A percentile compares a stretch with the other conserved stretches of the same genome.
phyloP scores from a whole-genome alignment of 2,888 invertebrate species.

The Drosophila greeni region DNA sequence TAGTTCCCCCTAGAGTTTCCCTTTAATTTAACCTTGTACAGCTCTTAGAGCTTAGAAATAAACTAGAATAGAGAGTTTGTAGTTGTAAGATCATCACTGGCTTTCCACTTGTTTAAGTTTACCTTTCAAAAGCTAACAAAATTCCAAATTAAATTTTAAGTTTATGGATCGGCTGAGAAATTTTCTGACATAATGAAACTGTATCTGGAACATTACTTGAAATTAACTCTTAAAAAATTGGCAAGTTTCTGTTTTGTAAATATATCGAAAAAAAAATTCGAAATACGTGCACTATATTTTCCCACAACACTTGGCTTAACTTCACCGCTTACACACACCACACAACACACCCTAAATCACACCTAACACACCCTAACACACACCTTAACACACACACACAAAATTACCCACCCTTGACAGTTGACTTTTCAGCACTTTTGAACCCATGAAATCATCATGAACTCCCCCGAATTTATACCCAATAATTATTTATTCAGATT shows the following conservation, averaged over 20 bases:
- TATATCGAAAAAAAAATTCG: not conserved
- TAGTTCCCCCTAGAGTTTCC: not conserved
- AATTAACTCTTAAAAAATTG: not conserved
- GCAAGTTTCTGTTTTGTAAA: not conserved
- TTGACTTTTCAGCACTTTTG: not conserved
- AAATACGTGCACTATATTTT: not conserved
- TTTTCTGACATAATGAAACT: not conserved
- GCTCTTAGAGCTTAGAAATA: constrained; percentile 8
- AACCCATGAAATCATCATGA: not conserved
- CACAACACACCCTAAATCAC: not conserved
- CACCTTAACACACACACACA: not conserved
- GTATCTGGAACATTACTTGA: not conserved
- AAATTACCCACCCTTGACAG: not conserved
- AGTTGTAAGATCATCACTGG: constrained; percentile 2
- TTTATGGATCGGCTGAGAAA: not conserved
- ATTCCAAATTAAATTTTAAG: constrained; percentile 2
- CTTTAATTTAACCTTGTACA: not conserved
- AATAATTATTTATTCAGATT: not conserved
- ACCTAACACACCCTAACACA: not conserved
- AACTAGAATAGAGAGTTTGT: not conserved
- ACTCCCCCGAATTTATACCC: not conserved
- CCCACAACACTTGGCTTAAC: not conserved
- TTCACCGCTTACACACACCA: constrained; percentile 1
- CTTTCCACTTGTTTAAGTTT: not conserved
- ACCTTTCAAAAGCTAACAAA: not conserved